Evolutionary conservation across 2,888 invertebrate species (phyloP).

Genomic region (Cryptocephalus moraei): DNA sequence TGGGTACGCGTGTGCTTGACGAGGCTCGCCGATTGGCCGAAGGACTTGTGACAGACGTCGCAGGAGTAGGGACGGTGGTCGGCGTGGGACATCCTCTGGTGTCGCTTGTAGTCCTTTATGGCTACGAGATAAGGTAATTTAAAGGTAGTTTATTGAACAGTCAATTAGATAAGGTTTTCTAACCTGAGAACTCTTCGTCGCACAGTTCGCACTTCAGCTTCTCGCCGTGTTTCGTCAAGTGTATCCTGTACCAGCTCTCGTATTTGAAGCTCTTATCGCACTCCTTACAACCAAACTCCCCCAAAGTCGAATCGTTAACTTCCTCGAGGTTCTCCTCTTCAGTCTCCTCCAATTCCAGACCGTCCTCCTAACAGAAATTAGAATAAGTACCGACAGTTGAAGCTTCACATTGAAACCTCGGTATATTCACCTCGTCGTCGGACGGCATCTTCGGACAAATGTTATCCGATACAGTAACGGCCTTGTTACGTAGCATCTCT

Average conservation of each 20-base stretch:
- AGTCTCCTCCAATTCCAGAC: no score
- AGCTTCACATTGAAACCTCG: no score
- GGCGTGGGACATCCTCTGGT: conserved; percentile 21
- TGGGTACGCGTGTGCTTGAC: conserved; percentile 30
- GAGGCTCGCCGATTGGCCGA: conserved; percentile 23
- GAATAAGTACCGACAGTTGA: no score
- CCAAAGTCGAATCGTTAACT: no score
- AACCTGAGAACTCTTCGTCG: conserved; percentile 27
- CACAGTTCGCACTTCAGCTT: conserved; percentile 29
- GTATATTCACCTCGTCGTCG: background rate
- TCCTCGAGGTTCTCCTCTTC: no score
- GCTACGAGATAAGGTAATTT: conserved; percentile 16
- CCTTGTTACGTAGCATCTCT: conserved; percentile 10
- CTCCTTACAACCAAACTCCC: conserved; percentile 15
- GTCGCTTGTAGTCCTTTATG: conserved; percentile 25
- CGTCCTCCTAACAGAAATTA: no score
- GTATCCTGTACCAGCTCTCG: conserved; percentile 23
- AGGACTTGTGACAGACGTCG: conserved; percentile 27
- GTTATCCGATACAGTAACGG: conserved; percentile 5
- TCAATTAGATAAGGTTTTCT: background rate
- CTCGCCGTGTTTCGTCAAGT: conserved; percentile 27
- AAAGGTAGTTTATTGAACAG: background rate
- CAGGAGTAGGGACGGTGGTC: conserved; percentile 29
- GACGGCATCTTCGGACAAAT: background rate
- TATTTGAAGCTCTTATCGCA: conserved; percentile 27